These are phyloP conservation scores for human (Homo sapiens) DNA, from an alignment of 2,113 vertebrate genomes.

Conservation along the genomic window DNA sequence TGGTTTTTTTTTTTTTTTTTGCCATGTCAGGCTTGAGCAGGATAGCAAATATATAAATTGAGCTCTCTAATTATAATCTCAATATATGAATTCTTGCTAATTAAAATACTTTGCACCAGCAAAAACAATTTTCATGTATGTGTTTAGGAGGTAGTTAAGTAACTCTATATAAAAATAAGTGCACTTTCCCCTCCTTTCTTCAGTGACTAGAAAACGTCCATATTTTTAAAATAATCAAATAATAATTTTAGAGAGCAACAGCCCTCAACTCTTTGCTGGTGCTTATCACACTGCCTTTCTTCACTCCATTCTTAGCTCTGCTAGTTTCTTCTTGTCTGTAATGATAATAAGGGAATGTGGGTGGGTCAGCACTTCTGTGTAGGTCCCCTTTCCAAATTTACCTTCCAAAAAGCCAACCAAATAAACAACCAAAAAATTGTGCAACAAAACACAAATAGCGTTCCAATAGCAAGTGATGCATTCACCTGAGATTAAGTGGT, in stretches of 20 bases:
- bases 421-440: constrained; percentile 84
- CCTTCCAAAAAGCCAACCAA: constrained; percentile 78
- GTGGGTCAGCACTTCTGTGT: constrained; percentile 83
- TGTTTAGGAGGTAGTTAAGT: constrained; percentile 78
- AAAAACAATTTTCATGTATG: constrained; percentile 73
- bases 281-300: constrained; percentile 67
- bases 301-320: constrained; percentile 71
- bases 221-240: constrained; percentile 56
- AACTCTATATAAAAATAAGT: constrained; percentile 85
- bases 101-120: constrained; percentile 74
- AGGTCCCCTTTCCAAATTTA: constrained; percentile 83
- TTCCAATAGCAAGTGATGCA: constrained; percentile 92
- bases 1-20: constrained; percentile 36
- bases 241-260: constrained; percentile 65
- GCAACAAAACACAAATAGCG: constrained; percentile 88
- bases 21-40: constrained; percentile 4
- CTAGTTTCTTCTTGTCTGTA: constrained; percentile 51
- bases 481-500: constrained; percentile 95
- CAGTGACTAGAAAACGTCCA: constrained; percentile 67
- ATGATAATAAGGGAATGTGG: constrained; percentile 89
- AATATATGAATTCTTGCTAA: constrained; percentile 59
- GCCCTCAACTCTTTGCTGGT: constrained; percentile 67
- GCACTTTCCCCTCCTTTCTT: constrained; percentile 75
- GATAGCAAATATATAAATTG: constrained; percentile 67
- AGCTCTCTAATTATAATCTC: constrained; percentile 60